A percentile compares a stretch with the other conserved stretches of the same genome.
Evolutionary conservation across 2,797 vertebrate genomes (phyloP).

Genomic region (Eulemur rubriventer): DNA sequence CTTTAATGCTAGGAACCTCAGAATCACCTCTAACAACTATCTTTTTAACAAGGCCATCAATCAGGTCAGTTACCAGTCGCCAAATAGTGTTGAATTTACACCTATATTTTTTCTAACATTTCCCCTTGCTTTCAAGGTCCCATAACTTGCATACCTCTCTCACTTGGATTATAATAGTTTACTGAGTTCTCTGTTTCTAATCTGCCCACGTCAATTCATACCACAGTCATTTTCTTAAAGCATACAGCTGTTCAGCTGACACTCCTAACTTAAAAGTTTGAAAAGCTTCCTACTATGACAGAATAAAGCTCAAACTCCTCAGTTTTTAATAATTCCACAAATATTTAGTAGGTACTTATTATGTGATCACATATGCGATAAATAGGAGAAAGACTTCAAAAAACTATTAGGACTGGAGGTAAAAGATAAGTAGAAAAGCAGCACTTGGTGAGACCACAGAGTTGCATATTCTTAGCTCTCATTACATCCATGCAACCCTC

Average conservation of each 20-base stretch:
- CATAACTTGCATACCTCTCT: background rate
- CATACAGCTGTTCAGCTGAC: background rate
- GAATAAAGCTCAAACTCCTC: background rate
- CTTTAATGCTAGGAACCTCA: background rate
- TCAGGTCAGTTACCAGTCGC: background rate
- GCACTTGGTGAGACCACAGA: background rate
- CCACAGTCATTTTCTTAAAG: background rate
- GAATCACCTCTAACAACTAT: background rate
- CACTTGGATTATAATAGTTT: background rate
- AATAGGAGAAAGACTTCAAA: background rate
- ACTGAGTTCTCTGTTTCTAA: conserved; percentile 22
- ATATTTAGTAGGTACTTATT: conserved; percentile 7
- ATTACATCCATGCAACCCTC: background rate
- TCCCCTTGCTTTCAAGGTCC: background rate
- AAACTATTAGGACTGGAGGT: background rate
- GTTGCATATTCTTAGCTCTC: background rate
- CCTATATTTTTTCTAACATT: background rate
- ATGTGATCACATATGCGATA: background rate
- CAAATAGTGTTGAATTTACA: background rate
- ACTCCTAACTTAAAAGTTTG: background rate
- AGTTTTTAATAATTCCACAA: background rate
- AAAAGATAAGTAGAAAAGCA: background rate
- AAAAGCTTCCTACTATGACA: background rate
- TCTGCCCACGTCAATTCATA: background rate
- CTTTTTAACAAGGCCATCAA: background rate